Conservation (phyloP, 1,140 invertebrate species). For the Samia ricini region DNA sequence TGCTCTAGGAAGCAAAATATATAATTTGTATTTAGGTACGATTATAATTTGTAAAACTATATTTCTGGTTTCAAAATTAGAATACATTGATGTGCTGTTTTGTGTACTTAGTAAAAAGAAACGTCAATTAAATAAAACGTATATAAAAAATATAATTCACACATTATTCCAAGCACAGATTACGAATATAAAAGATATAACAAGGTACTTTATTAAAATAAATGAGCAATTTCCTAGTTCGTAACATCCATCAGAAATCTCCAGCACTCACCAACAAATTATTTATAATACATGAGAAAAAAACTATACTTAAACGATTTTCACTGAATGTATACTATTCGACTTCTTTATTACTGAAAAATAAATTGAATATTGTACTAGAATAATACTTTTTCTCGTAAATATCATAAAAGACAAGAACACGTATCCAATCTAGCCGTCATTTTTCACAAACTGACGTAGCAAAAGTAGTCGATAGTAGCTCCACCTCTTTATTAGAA, state of each 20-base stretch:
- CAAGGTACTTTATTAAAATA: not conserved
- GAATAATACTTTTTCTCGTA: constrained; percentile 72
- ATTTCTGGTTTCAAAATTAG: not conserved
- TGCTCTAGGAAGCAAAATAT: not conserved
- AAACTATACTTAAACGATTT: constrained; percentile 43
- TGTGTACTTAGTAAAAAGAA: not conserved
- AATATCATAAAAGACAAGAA: constrained; percentile 79
- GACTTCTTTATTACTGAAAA: constrained; percentile 39
- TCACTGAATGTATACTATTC: constrained; percentile 59
- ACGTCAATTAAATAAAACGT: not conserved
- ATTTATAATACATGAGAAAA: constrained; percentile 67
- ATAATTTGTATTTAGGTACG: not conserved
- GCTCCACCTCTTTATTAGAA: constrained; percentile 62
- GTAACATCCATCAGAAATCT: constrained; percentile 56
- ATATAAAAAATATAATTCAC: not conserved
- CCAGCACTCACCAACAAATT: constrained; percentile 67
- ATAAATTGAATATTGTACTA: constrained; percentile 55
- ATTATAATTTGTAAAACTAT: not conserved
- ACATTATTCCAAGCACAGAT: not conserved
- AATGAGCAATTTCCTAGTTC: constrained; percentile 53
- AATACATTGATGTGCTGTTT: not conserved
- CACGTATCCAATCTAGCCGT: constrained; percentile 79
- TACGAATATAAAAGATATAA: not conserved
- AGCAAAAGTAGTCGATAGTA: constrained; percentile 43
- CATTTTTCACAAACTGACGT: constrained; percentile 78